phyloP scores from a whole-genome alignment of 2,797 vertebrate species.

The Sebastes steindachneri region DNA sequence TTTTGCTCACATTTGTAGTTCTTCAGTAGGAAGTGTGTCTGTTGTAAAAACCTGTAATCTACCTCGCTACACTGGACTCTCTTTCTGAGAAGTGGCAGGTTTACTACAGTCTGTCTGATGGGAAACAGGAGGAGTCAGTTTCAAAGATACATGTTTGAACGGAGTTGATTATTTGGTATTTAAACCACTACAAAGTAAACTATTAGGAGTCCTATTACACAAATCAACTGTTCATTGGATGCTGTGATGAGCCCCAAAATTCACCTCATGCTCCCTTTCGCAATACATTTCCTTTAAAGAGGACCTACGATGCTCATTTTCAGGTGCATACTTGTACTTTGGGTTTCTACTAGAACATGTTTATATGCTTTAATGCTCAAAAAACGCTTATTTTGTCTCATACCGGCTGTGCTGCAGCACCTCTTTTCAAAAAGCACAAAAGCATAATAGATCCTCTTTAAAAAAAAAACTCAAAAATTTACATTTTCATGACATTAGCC shows the following conservation, averaged over 20 bases:
- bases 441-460: too few relatives aligned
- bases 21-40: background rate
- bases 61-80: background rate
- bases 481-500: background rate
- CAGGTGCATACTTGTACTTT: rapidly evolving
- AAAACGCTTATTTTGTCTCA: rapidly evolving
- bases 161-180: background rate
- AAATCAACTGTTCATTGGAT: background rate
- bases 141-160: slow-evolving; percentile 1
- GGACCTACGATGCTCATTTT: too few relatives aligned
- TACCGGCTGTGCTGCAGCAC: too few relatives aligned
- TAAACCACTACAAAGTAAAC: background rate
- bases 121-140: slow-evolving; percentile 19
- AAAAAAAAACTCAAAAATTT: rapidly evolving
- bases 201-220: background rate
- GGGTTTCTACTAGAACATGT: too few relatives aligned
- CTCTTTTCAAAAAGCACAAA: too few relatives aligned
- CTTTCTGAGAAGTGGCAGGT: slow-evolving; percentile 16
- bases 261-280: background rate
- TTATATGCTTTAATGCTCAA: too few relatives aligned
- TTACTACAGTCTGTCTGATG: slow-evolving; percentile 3
- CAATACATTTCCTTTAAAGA: background rate
- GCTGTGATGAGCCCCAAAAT: background rate
- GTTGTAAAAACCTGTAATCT: background rate
- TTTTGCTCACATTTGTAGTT: slow-evolving; percentile 35